Base-by-base conservation (phyloP, 2,113 vertebrate species). In the Athene noctua region DNA sequence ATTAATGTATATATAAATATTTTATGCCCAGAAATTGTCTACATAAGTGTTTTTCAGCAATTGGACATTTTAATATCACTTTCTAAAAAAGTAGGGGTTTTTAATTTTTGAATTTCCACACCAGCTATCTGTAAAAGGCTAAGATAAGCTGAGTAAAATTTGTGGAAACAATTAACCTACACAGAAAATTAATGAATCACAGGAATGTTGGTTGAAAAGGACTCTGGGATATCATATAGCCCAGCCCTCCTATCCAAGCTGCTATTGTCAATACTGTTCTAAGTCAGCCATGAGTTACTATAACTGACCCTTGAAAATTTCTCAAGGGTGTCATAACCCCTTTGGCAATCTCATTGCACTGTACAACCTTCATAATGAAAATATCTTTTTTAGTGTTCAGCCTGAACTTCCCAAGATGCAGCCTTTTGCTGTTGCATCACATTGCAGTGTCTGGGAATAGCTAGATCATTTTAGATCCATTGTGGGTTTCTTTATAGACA, bases 71-170 rank as follows among this genome's bases (percentile, higher is more conserved):
- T 65, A 15, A 4, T 74, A 22, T 51, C 2, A 36, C 2, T 65
- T 74, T 61, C 29, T 52, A 15, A 66, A 75, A 52, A 36, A 7
- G 3, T 44, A 2, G 0, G 0, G 2, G 20, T 0, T 55, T 65
- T 46, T n/a, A 46, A 15, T 34, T 68, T 10, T 17, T 79, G 26
- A 29, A 51, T 65, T 65, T 74, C 55, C 13, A 59, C 8, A 65
- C 20, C n/a, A 65, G 1, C 27, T 65, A 2, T 51, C 46, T 65
- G 6, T 11, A 83, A 34, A 89, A 40, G 4, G 3, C 14, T 65
- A 65, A 78, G 15, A 65, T 21, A 29, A 20, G 6, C 5, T 1
- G 49, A 6, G 3, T 30, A 65, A 57, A 51, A 83, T 40, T 46
- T 34, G 36, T 58, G 22, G 4, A 73, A 77, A 55, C 29, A 63